Percentiles rank a stretch among this genome's conserved stretches.
phyloP scores from a whole-genome alignment of 1,140 invertebrate species.

The Galleria mellonella region DNA sequence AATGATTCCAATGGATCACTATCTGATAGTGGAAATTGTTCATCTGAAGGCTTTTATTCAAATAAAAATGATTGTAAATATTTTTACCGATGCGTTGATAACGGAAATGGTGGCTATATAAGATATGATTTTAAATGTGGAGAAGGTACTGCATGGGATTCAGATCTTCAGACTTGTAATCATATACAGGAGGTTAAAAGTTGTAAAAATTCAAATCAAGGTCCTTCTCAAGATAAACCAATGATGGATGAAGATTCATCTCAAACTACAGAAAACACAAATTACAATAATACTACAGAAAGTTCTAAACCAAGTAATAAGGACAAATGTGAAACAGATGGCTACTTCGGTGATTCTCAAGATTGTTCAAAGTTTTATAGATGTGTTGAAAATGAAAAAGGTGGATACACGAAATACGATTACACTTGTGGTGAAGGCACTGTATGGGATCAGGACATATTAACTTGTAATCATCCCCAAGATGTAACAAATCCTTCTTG shows the following conservation, averaged over 20 bases:
- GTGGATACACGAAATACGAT: constrained; percentile 75
- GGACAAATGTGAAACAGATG: constrained; percentile 65
- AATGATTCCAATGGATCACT: constrained; percentile 17
- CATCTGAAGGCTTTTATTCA: constrained; percentile 71
- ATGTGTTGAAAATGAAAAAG: constrained; percentile 80
- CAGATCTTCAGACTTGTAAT: constrained; percentile 31
- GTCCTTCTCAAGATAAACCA: constrained; percentile 11
- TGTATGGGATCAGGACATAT: constrained; percentile 75
- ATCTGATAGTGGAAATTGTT: constrained; percentile 31
- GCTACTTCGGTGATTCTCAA: constrained; percentile 79
- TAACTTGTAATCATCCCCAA: constrained; percentile 70
- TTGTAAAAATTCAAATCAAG: constrained; percentile 22
- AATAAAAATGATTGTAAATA: constrained; percentile 42
- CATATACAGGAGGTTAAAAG: constrained; percentile 38
- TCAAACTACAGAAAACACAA: not conserved
- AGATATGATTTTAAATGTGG: constrained; percentile 77
- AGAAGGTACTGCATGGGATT: constrained; percentile 71
- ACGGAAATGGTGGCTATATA: constrained; percentile 69
- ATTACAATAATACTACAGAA: no score
- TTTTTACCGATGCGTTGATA: constrained; percentile 79
- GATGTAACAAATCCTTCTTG: constrained; percentile 54
- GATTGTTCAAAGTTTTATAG: constrained; percentile 83
- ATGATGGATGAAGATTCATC: constrained; percentile 22
- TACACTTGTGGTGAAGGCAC: constrained; percentile 78
- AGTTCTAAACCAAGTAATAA: constrained; percentile 17